Base-by-base conservation (phyloP, 2,888 invertebrate genomes). In the Lasius platythorax region DNA sequence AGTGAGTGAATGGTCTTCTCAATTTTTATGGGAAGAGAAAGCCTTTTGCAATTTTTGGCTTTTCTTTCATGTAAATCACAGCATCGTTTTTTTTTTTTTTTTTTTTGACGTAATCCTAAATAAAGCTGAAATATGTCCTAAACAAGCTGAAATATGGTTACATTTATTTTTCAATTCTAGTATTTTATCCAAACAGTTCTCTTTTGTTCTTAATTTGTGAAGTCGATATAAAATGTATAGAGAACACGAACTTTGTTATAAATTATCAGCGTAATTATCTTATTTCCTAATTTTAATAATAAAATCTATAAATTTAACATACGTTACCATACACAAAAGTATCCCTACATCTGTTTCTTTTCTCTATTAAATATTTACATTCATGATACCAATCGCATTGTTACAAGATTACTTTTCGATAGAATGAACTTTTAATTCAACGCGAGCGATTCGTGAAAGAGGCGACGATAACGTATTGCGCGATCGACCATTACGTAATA, bases 401-500 rank as follows among this genome's bases (percentile, higher is more conserved):
- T 15, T 56, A 37, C 30, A 8, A 66, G 28, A 53, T 43, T 46
- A 56, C 56, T 43, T 58, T 43, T 76, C 8, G 37, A 61, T 30
- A 63, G 43, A 63, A 30, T n/a, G 15, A 46, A 64, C 33, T 68
- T 58, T 68, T 40, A 68, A 58, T 61, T 79, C 15, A 33, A 46
- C 37, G 50, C 46, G 18, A 72, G 5, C 46, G 23, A 28, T 43
- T n/a, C 15, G 6, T 56, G 43, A 81, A 33, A 18, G 43, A 72
- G 18, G 8, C 23, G 28, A 61, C 61, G 58, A 79, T 33, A 61
- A 63, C 37, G n/a, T n/a, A 37, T 81, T 72, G 33, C 72, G 61
- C 46, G 46, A 82, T 53, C 56, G 43, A 53, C 40, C 61, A 43
- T 85, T 64, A 61, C 68, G 23, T 76, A 82, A 82, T 50, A 66